Evolutionary conservation across 2,888 invertebrate genomes (phyloP), one percentile per base, ranked within the genome.

Genomic region (Lochmaea crataegi): DNA sequence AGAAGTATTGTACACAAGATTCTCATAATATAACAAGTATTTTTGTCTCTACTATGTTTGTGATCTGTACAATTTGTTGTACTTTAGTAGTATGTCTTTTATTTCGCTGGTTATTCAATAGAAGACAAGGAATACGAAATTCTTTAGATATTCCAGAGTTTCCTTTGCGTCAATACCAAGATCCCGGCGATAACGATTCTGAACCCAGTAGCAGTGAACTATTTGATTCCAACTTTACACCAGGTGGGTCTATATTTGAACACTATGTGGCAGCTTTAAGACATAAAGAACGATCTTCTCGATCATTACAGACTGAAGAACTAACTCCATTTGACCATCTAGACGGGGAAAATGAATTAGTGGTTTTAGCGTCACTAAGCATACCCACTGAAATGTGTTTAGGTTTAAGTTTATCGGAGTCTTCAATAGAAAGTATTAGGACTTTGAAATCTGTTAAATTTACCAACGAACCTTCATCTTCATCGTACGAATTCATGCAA

Each of bases 291-390:
- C 58, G 57, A 41, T 53, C 57, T 26, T 68, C 75, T 10, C 73
- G 69, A 53, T 65, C 63, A 3, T 42, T 74, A 11, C 69, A 73
- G 41, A 68, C 66, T 7, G 42, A 14, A 11, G 38, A 65, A 4
- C 53, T 38, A 9, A 69, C 67, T 51, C 74, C 73, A 2, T 75
- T 75, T 53, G 16, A 68, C 57, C 73, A 78, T 6, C 38, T 78
- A 9, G 78, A 78, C 45, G 75, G 63, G 1, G 76, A 78, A 10
- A 78, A 78, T 32, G 78, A 77, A 51, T 61, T 76, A 14, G 58
- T 78, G 7, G 78, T 78, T 7, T 66, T 78, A 56, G 78, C 78
- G 12, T 78, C 78, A 1, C 66, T 78, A 14, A 76, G 74, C 11
- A 70, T 78, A 2, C 76, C 76, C 10, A 67, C 69, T 2, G 75